Evolutionary conservation across 2,888 invertebrate genomes (phyloP), one percentile per base, ranked within the genome.

Genomic region (Lypha dubia): DNA sequence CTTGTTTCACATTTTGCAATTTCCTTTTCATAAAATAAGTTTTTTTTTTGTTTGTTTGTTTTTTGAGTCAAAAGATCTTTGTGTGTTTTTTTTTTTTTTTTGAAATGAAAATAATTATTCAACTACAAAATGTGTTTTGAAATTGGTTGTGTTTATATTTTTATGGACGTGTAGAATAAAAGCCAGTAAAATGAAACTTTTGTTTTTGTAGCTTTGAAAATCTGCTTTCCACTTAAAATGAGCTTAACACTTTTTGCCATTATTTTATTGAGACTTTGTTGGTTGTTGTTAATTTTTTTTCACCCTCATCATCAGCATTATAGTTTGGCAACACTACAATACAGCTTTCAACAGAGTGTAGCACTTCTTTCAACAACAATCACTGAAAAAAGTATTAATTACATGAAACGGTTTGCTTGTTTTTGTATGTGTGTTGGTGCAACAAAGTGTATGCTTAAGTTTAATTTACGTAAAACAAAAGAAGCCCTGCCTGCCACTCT

Each of bases 201-300:
- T n/a, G n/a, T n/a, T n/a, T n/a, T 74, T 60, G 67, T 15, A 17
- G 24, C 28, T 84, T 76, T 58, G 32, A 20, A 74, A 84, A 74
- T 62, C 74, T 41, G 70, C 77, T 77, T 79, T 79, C 62, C 53
- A 62, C 73, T 84, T 80, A 70, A 81, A 84, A 74, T 51, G 20
- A 73, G 63, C 77, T 84, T 81, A 70, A 76, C 81, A 81, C 84
- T 84, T 83, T n/a, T 58, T 70, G 63, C 77, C 74, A 76, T 75
- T 84, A 75, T 81, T 84, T 81, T 74, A 81, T 81, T 81, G 77
- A 74, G 68, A 28, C 77, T 79, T 83, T 56, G 60, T 41, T 68
- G 15, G 28, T n/a, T 58, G 8, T 65, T 58, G 3, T 67, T 28
- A 20, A 15, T 62, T 51, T 35, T 60, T 1, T 17, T n/a, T n/a